Conservation (phyloP, 2,888 invertebrate species). For the Tyria jacobaeae region DNA sequence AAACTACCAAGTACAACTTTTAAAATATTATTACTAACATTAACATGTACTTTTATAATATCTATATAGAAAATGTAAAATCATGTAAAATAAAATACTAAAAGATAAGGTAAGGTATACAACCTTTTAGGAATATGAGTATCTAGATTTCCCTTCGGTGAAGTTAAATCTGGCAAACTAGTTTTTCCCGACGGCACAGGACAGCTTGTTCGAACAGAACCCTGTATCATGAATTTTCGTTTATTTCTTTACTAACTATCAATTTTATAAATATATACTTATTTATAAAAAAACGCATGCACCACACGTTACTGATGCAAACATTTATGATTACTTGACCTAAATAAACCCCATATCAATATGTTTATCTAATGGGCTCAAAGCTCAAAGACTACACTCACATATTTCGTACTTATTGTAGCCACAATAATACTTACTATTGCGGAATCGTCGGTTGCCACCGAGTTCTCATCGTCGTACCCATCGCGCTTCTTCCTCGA, state of each 20-base stretch:
- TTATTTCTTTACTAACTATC: neutral
- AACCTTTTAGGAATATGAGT: slow-evolving; percentile 56
- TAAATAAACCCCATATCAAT: too few relatives aligned
- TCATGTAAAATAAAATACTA: too few relatives aligned
- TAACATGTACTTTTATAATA: neutral
- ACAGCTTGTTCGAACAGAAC: slow-evolving; percentile 51
- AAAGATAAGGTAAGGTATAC: neutral
- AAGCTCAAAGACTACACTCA: too few relatives aligned
- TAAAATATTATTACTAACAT: neutral
- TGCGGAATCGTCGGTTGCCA: slow-evolving; percentile 70
- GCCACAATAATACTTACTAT: slow-evolving; percentile 65
- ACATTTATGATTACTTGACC: too few relatives aligned
- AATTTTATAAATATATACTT: neutral
- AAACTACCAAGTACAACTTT: too few relatives aligned
- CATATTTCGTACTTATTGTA: too few relatives aligned
- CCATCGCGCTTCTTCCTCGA: slow-evolving; percentile 68
- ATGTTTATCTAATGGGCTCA: too few relatives aligned
- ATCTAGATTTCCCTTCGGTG: slow-evolving; percentile 52
- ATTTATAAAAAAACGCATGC: neutral
- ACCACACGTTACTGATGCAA: neutral
- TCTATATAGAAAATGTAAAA: too few relatives aligned
- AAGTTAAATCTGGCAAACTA: slow-evolving; percentile 66
- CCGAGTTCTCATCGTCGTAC: slow-evolving; percentile 66
- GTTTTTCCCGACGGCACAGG: slow-evolving; percentile 63
- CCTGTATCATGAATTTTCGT: slow-evolving; percentile 43